A percentile compares a stretch with the other conserved stretches of the same genome.
Conservation (phyloP, 2,888 invertebrate species). For the Stenotaenia linearis region DNA sequence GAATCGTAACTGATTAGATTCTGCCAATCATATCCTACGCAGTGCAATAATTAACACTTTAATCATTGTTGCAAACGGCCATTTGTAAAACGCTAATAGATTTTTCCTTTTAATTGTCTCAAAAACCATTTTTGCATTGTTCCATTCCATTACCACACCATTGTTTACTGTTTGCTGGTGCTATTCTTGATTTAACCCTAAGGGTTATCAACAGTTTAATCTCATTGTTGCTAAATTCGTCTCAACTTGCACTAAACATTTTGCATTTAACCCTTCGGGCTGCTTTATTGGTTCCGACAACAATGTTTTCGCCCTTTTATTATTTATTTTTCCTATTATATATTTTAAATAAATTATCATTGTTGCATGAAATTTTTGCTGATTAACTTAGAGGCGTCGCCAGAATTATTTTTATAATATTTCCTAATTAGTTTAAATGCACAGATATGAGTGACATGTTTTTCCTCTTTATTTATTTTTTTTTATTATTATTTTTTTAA, state of each 20-base stretch:
- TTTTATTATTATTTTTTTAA: neutral
- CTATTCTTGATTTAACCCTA: neutral
- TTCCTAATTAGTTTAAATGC: neutral
- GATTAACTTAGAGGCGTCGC: neutral
- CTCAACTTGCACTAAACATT: neutral
- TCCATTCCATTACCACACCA: neutral
- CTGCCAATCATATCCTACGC: neutral
- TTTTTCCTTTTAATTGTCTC: neutral
- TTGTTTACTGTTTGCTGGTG: neutral
- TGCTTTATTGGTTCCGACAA: neutral
- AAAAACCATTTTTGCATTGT: neutral
- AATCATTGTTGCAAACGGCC: neutral
- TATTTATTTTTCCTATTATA: no score
- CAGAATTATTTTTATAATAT: neutral
- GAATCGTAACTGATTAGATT: neutral
- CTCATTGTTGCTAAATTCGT: neutral
- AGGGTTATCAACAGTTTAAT: slow-evolving; percentile 17
- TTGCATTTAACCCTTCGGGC: neutral
- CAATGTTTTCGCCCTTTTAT: no score
- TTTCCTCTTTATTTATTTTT: neutral
- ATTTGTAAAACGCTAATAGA: no score
- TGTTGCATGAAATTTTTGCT: neutral
- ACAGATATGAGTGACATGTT: neutral
- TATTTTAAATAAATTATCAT: neutral
- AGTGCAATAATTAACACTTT: neutral